Percentiles rank a stretch among this genome's conserved stretches.
phyloP scores from a whole-genome alignment of 2,797 vertebrate species.

The Ateles fusciceps region DNA sequence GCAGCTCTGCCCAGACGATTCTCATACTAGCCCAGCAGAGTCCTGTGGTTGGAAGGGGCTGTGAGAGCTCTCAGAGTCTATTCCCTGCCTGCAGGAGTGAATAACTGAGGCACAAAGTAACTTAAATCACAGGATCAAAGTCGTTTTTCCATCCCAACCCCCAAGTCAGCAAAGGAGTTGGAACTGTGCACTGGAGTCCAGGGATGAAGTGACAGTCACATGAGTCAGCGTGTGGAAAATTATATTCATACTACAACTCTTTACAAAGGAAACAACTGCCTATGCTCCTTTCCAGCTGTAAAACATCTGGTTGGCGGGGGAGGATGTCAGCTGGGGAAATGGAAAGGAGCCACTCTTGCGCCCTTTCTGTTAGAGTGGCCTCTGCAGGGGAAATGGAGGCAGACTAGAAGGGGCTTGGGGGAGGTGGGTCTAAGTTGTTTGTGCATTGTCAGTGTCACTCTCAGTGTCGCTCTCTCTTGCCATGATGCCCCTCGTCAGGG shows the following conservation, averaged over 20 bases:
- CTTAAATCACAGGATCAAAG: constrained; percentile 32
- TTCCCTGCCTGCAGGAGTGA: not conserved
- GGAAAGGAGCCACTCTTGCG: not conserved
- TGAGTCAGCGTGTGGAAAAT: constrained; percentile 56
- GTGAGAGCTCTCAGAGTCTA: not conserved
- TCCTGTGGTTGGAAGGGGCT: not conserved
- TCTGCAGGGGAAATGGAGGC: not conserved
- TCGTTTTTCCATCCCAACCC: not conserved
- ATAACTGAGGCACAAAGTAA: not conserved
- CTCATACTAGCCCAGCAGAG: constrained; percentile 18
- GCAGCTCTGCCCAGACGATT: not conserved
- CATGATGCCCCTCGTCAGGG: not conserved
- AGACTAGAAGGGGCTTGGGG: not conserved
- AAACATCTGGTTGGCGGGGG: not conserved
- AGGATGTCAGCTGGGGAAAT: not conserved
- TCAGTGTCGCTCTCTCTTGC: not conserved
- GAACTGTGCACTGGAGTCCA: not conserved
- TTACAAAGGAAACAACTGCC: constrained; percentile 13
- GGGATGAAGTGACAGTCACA: not conserved
- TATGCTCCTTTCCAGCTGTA: constrained; percentile 28
- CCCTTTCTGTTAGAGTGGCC: not conserved
- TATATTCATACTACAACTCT: not conserved
- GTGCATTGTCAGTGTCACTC: not conserved
- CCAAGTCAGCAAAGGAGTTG: not conserved
- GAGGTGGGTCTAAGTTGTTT: not conserved